Evolutionary conservation across 2,797 vertebrate species (phyloP), one percentile per base, ranked within the genome.

Genomic region (Crypturellus tataupa): DNA sequence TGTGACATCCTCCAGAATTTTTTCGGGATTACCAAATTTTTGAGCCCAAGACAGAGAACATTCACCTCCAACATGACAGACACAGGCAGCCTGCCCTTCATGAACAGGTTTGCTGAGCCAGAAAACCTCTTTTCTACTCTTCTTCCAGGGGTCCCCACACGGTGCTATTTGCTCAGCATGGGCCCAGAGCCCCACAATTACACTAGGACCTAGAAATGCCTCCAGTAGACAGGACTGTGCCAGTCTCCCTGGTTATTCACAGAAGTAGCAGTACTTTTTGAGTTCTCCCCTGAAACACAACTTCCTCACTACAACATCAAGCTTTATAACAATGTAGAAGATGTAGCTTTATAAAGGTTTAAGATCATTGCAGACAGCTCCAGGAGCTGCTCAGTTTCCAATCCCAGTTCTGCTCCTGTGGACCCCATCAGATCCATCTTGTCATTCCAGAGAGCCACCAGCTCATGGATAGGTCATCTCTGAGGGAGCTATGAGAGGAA

Each of bases 131-230:
- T 94, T 42, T 18, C 53, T 31, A 29, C 29, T 10, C 27, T 55
- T 55, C 9, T 71, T 33, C 40, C 29, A 67, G 1, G 1, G 11
- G 29, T 1, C 12, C 24, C 29, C 0, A 0, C 8, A 20, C 56
- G 33, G 35, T 27, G 60, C 40, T 4, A 1, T 37, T 46, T 0
- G 0, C 25, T 11, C 60, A 49, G 9, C 1, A 1, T 31, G 44
- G 49, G 31, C n/a, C 47, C 53, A 29, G 8, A 69, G 37, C 14
- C 33, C 46, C 73, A 55, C 13, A 39, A 1, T 35, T 1, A 12
- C 2, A 51, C 12, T 9, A 3, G 3, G 13, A 65, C 53, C 49
- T 15, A 46, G 69, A 51, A 83, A 68, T 9, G 42, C 6, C 24
- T 59, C 42, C 65, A 16, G 60, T 6, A 46, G 17, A 35, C 3